phyloP scores from a whole-genome alignment of 1,140 invertebrate genomes.

The Atta colombica region DNA sequence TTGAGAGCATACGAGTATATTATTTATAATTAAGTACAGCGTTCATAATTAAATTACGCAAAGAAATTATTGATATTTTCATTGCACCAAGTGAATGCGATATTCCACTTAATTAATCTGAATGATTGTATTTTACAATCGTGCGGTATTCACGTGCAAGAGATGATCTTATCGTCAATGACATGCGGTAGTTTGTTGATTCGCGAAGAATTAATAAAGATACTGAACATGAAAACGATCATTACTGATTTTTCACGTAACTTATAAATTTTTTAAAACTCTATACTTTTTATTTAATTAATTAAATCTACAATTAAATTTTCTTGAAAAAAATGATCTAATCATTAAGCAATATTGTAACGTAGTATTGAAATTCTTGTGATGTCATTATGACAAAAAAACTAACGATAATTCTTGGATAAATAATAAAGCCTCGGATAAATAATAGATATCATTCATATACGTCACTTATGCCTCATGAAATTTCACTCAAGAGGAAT shows the following conservation, averaged over 20 bases:
- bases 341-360: neutral
- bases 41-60: slow-evolving; percentile 17
- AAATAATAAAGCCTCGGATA: slow-evolving; percentile 13
- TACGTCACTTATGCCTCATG: neutral
- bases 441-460: neutral
- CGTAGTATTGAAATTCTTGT: neutral
- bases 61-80: slow-evolving; percentile 8
- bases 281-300: slow-evolving; percentile 1
- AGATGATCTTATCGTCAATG: slow-evolving; percentile 25
- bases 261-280: neutral
- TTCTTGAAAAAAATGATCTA: neutral
- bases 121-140: neutral
- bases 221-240: neutral
- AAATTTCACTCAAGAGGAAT: neutral
- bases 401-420: neutral
- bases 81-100: neutral
- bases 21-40: neutral
- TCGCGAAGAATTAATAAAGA: neutral
- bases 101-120: neutral
- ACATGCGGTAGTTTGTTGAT: neutral
- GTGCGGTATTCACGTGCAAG: neutral
- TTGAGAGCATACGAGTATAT: no score
- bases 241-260: neutral
- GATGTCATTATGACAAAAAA: no score
- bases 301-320: neutral